Evolutionary conservation across 2,113 vertebrate species (phyloP), one percentile per base, ranked within the genome.

Genomic region (Cyprinodon tularosa): DNA sequence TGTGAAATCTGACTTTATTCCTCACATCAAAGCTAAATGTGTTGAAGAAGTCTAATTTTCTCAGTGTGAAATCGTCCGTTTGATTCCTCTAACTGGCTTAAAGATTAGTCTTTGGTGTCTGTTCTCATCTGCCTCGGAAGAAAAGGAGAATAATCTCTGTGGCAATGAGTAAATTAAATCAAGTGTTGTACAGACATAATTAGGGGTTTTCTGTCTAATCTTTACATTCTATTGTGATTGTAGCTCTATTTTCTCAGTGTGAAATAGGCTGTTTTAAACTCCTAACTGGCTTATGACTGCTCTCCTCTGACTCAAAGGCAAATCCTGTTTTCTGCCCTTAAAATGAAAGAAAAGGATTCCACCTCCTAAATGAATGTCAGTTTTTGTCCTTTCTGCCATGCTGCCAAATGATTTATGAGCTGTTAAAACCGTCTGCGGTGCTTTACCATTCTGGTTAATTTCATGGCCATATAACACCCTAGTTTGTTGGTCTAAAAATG

Each of bases 251-350:
- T 72, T 40, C 61, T 83, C 38, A 2, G 76, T 84, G 87, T 86
- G 87, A 89, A 86, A 86, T 84, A 72, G 68, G 82, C 48, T 44
- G 39, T 79, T 66, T 48, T 71, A 76, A 81, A 81, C 62, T 68
- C 40, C 81, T 88, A 89, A 89, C 82, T 63, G 84, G 87, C 77
- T 84, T 89, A 86, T 12, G 22, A 44, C 70, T 29, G 81, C 62
- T 81, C 71, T 57, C 4, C 61, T 44, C 69, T 13, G 74, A 68
- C 60, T 81, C 70, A 29, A n/a, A 74, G 66, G 11, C 67, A 86
- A 88, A 88, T 88, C 86, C 78, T 63, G 72, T 88, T 73, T 86
- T 86, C 84, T 86, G 86, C 81, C 60, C 74, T 3, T 6, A 68
- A 68, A 78, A 63, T 63, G 59, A 68, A 68, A 38, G 68, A 61